Conservation (phyloP, 1,140 invertebrate genomes). For the Aphidius ervi region DNA sequence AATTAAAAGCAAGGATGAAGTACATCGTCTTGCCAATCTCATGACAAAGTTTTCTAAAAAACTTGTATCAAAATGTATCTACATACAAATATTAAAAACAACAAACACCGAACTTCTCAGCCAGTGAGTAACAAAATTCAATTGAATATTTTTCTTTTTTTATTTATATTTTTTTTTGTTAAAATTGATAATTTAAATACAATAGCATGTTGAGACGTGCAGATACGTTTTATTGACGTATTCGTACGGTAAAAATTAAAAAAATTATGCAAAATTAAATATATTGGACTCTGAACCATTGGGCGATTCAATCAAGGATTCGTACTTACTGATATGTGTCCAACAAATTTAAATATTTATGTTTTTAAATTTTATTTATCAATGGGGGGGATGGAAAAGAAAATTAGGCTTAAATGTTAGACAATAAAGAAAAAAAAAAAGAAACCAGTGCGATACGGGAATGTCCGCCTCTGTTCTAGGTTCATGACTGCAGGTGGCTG, state of each 20-base stretch:
- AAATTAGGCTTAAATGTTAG: neutral
- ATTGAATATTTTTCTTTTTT: slow-evolving; percentile 17
- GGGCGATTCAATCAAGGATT: slow-evolving; percentile 27
- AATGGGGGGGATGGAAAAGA: neutral
- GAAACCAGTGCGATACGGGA: neutral
- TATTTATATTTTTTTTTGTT: neutral
- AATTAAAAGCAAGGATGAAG: slow-evolving; percentile 81
- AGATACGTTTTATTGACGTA: slow-evolving; percentile 24
- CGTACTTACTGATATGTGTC: slow-evolving; percentile 40
- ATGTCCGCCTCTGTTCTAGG: slow-evolving; percentile 45
- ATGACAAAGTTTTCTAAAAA: slow-evolving; percentile 96
- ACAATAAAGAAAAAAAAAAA: slow-evolving; percentile 1
- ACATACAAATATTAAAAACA: slow-evolving; percentile 86
- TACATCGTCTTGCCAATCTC: slow-evolving; percentile 78
- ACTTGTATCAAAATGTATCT: slow-evolving; percentile 92
- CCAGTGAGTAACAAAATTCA: slow-evolving; percentile 57
- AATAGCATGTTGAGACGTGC: slow-evolving; percentile 31
- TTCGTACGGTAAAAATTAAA: slow-evolving; percentile 25
- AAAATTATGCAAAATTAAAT: slow-evolving; percentile 35
- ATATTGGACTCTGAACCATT: slow-evolving; percentile 37
- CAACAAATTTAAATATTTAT: slow-evolving; percentile 24
- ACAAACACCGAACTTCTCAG: slow-evolving; percentile 80
- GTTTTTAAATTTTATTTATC: neutral
- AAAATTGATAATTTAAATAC: slow-evolving; percentile 6
- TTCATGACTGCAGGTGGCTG: slow-evolving; percentile 89